Evolutionary conservation across 1,140 invertebrate genomes (phyloP).

Genomic region (Drosophila kurseongensis): DNA sequence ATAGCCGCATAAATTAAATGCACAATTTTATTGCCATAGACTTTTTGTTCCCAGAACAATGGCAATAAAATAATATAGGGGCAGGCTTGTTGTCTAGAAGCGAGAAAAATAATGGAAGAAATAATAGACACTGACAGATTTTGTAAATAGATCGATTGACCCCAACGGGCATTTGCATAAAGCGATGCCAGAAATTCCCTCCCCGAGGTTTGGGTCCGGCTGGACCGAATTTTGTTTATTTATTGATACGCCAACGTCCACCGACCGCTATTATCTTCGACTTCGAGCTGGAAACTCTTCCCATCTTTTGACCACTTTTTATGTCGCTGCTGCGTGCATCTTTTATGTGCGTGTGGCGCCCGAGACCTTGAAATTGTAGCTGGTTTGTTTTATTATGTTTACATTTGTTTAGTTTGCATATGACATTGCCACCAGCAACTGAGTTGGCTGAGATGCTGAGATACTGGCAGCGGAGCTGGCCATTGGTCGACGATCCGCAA

Average conservation of each 20-base stretch:
- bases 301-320: conserved; percentile 40
- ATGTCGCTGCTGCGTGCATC: conserved; percentile 74
- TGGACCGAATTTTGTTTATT: conserved; percentile 65
- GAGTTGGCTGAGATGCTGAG: conserved; percentile 15
- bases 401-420: conserved; percentile 82
- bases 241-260: conserved; percentile 71
- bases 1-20: conserved; percentile 45
- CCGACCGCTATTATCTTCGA: conserved; percentile 61
- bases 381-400: conserved; percentile 81
- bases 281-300: conserved; percentile 26
- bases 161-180: conserved; percentile 67
- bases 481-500: conserved; percentile 24
- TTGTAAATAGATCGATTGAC: conserved; percentile 69
- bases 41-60: conserved; percentile 22
- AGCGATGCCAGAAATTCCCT: conserved; percentile 44
- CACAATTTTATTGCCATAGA: conserved; percentile 27
- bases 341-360: conserved; percentile 78
- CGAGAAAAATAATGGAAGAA: conserved; percentile 25
- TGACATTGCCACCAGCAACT: conserved; percentile 77
- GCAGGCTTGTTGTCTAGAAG: conserved; percentile 1
- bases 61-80: conserved; percentile 40
- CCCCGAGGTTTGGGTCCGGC: conserved; percentile 14
- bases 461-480: conserved; percentile 1
- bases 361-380: conserved; percentile 80
- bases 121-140: conserved; percentile 43